A percentile compares a stretch with the other conserved stretches of the same genome.
Conservation (phyloP, 2,113 vertebrate genomes). For the Prunella himalayana region DNA sequence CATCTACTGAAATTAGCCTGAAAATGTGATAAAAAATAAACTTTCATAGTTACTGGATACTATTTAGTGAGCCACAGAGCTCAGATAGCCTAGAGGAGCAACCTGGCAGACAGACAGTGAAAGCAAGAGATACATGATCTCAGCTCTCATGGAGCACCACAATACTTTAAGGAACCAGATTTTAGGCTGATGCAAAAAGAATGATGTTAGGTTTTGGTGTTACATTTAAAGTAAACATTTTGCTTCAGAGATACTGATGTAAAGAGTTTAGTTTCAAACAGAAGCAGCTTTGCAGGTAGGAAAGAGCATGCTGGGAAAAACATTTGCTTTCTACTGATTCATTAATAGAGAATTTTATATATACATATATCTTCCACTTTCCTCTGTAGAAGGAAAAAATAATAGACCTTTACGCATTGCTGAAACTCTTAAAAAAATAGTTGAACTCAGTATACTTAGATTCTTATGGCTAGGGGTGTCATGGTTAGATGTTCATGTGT, state of each 20-base stretch:
- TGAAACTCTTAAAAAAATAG: background rate
- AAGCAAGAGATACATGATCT: fast-evolving
- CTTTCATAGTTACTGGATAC: background rate
- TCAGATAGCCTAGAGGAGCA: background rate
- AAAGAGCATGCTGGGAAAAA: background rate
- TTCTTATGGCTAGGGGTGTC: background rate
- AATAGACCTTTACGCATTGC: background rate
- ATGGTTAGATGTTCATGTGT: background rate
- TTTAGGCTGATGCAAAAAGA: background rate
- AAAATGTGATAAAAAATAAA: background rate
- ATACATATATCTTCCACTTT: background rate
- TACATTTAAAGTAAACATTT: background rate
- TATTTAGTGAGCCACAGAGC: background rate
- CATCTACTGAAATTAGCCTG: background rate
- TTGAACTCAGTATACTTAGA: background rate
- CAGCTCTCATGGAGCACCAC: background rate
- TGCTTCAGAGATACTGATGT: background rate
- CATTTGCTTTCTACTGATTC: background rate
- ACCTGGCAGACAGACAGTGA: background rate
- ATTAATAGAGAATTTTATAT: background rate
- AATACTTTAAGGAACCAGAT: background rate
- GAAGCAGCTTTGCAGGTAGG: background rate
- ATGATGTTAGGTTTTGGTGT: background rate
- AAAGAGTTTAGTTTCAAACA: background rate
- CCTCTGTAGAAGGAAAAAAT: background rate